phyloP scores from a whole-genome alignment of 1,140 invertebrate species.

The Sinella curviseta region DNA sequence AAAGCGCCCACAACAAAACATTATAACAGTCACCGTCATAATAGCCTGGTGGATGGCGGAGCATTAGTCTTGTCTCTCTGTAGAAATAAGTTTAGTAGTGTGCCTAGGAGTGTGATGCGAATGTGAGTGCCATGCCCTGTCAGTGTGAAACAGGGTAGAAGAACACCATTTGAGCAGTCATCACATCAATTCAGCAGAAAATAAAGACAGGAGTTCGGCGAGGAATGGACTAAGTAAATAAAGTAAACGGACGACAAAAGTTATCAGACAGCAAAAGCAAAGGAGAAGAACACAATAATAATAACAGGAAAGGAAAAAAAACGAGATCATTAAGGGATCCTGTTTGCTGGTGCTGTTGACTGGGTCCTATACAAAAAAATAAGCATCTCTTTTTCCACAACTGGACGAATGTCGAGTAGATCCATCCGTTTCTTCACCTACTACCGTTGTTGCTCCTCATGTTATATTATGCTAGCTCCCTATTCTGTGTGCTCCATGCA shows the following conservation, averaged over 20 bases:
- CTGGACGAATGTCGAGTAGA: not conserved
- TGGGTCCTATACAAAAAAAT: no score
- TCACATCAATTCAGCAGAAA: not conserved
- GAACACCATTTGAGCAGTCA: not conserved
- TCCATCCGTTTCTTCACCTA: not conserved
- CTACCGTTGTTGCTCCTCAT: no score
- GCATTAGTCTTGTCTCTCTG: no score
- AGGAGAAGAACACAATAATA: not conserved
- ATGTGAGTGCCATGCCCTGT: not conserved
- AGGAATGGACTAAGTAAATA: not conserved
- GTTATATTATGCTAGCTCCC: no score
- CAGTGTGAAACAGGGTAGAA: not conserved
- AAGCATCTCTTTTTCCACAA: no score
- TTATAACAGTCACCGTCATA: not conserved
- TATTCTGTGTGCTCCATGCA: not conserved
- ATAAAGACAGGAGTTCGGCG: not conserved
- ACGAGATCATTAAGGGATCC: constrained; percentile 7
- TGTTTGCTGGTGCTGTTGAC: not conserved
- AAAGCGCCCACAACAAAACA: constrained; percentile 6
- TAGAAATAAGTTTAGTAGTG: not conserved
- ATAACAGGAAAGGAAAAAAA: not conserved
- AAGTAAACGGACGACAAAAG: not conserved
- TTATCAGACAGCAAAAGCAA: not conserved
- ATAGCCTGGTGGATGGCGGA: not conserved
- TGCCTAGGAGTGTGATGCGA: not conserved